These are phyloP conservation scores for Rhincodon typus DNA, from an alignment of 2,797 vertebrate genomes.

Conservation along the genomic window DNA sequence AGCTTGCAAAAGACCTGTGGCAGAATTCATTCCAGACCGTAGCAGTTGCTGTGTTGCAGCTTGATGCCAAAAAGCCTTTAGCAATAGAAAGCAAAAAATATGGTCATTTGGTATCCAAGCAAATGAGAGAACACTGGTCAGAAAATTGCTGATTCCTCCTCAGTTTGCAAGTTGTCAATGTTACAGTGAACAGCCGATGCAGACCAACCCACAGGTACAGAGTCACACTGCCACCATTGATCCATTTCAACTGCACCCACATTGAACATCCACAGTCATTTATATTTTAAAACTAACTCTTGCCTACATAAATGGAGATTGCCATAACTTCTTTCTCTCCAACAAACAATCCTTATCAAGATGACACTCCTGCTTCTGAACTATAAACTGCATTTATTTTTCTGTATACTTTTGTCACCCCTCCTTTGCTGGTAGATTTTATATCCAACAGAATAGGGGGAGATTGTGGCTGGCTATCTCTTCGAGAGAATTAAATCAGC, in stretches of 20 bases:
- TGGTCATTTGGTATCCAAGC: not conserved
- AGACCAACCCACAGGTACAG: not conserved
- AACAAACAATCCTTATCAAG: not conserved
- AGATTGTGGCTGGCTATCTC: not conserved
- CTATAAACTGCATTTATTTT: not conserved
- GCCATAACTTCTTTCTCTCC: not conserved
- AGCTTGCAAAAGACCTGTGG: not conserved
- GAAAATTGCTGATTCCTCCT: not conserved
- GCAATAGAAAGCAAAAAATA: not conserved
- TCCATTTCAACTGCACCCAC: not conserved
- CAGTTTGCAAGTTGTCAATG: not conserved
- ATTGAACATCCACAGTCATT: not conserved
- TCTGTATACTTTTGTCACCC: not conserved
- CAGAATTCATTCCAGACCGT: not conserved
- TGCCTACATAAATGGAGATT: not conserved
- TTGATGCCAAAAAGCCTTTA: not conserved
- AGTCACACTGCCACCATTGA: not conserved
- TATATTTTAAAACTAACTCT: not conserved
- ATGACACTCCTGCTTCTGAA: not conserved
- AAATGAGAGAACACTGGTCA: not conserved
- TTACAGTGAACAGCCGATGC: not conserved
- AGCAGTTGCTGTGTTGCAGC: not conserved
- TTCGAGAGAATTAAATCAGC: not conserved
- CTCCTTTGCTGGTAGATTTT: not conserved
- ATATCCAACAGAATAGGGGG: not conserved